Conservation (phyloP, 2,888 invertebrate species). For the Eurytoma adleriae region DNA sequence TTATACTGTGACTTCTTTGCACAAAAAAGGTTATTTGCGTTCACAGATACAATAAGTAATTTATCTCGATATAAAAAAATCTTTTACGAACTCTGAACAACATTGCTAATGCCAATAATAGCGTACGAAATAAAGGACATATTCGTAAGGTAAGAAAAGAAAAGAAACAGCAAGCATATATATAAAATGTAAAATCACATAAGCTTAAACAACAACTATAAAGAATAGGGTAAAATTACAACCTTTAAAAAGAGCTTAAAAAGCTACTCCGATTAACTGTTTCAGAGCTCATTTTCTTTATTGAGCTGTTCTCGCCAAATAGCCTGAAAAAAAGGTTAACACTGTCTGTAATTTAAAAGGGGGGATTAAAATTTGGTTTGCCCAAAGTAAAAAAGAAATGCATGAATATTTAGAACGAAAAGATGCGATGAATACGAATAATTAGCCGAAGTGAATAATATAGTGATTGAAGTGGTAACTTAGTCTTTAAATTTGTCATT, state of each 20-base stretch:
- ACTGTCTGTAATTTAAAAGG: constrained; percentile 32
- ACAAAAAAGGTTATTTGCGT: constrained; percentile 12
- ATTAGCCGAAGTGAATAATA: not conserved
- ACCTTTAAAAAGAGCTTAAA: constrained; percentile 51
- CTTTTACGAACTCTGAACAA: constrained; percentile 13
- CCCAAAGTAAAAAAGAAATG: constrained; percentile 30
- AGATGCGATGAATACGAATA: not conserved
- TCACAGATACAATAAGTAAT: not conserved
- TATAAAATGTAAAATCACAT: constrained; percentile 21
- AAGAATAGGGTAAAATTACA: constrained; percentile 52
- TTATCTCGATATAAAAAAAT: constrained; percentile 1
- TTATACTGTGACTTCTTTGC: not conserved
- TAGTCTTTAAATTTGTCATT: not conserved
- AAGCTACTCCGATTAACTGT: constrained; percentile 48
- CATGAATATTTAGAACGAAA: constrained; percentile 4
- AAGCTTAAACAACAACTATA: constrained; percentile 48
- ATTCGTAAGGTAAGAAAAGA: constrained; percentile 32
- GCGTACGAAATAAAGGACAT: constrained; percentile 37
- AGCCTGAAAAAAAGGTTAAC: constrained; percentile 54
- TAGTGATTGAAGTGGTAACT: not conserved
- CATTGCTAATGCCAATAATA: constrained; percentile 30
- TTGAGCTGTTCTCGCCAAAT: constrained; percentile 52
- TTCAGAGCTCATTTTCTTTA: constrained; percentile 56
- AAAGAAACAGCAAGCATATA: constrained; percentile 37
- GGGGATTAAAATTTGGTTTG: constrained; percentile 15